Evolutionary conservation across 2,113 vertebrate genomes (phyloP), one percentile per base, ranked within the genome.

Genomic region (Oreochromis tanganicae): DNA sequence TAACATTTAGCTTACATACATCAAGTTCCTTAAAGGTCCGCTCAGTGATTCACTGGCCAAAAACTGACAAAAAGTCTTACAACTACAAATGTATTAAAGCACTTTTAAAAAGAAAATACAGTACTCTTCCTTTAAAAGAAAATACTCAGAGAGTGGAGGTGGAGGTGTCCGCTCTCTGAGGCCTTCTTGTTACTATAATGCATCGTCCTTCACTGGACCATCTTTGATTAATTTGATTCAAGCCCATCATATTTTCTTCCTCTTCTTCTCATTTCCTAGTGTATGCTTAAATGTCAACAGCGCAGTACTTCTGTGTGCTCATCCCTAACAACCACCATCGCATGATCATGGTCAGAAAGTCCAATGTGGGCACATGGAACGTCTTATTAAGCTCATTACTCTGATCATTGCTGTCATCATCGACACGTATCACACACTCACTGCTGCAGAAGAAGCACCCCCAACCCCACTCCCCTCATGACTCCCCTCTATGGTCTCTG

Each of bases 401-500:
- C 24, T 27, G 3, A 50, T 75, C 43, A 32, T 5, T 29, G 71
- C 16, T 75, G 16, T 50, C 43, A 12, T 75, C 43, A 75, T 29
- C 0, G 5, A 48, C 24, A 29, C 6, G 1, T 29, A 50, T 29
- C 43, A 32, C 71, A 50, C 34, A 21, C 14, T 17, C 41, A 73
- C 71, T 50, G 43, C 16, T 75, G 43, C 71, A 78, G 71, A 75
- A 75, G 24, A 75, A 75, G 43, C 16, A 14, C 16, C 4, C 14
- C 24, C 4, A 32, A 17, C 16, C 16, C 3, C 71, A 48, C 43
- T 12, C 43, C 27, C 43, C 16, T 50, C 43, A 50, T 50, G 43
- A 78, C 71, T 63, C 59, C 59, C 32, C 59, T 36, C 32, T 63
- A 50, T 78, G 27, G 43, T 50, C 27, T 78, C 71, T 78, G 71